Percentiles rank a stretch among this genome's conserved stretches.
phyloP scores from a whole-genome alignment of 2,888 invertebrate species.

The Cenopis cana region DNA sequence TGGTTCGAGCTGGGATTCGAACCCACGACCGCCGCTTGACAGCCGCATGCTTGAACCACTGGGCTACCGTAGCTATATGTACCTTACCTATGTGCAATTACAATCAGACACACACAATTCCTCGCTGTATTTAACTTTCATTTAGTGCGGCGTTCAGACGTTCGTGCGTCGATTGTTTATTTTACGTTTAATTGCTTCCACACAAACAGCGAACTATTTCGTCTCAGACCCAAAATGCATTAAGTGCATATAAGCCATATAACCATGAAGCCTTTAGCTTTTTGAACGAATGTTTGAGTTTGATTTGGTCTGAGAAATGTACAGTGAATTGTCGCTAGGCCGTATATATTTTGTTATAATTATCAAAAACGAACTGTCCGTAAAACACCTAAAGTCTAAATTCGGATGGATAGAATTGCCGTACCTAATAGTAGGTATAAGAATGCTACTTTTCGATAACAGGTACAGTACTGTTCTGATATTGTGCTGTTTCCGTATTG shows the following conservation, averaged over 20 bases:
- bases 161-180: conserved; percentile 26
- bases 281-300: neutral
- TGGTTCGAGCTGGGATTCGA: too few species aligned
- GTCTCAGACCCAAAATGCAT: neutral
- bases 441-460: neutral
- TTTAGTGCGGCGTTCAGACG: conserved; percentile 34
- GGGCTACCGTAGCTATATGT: too few species aligned
- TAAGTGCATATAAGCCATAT: neutral
- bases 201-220: conserved; percentile 8
- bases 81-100: conserved; percentile 3
- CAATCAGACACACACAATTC: conserved; percentile 29
- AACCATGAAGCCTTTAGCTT: neutral
- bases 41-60: too few species aligned
- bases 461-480: neutral
- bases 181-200: conserved; percentile 32
- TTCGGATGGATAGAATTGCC: neutral
- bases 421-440: neutral
- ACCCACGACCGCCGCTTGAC: too few species aligned
- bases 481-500: neutral
- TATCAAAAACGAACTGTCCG: neutral
- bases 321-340: neutral
- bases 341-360: neutral
- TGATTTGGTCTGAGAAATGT: conserved; percentile 3
- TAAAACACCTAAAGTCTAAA: neutral
- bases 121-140: conserved; percentile 42